These are phyloP conservation scores for Sparus aurata DNA, from an alignment of 2,797 vertebrate species.

Conservation along the genomic window DNA sequence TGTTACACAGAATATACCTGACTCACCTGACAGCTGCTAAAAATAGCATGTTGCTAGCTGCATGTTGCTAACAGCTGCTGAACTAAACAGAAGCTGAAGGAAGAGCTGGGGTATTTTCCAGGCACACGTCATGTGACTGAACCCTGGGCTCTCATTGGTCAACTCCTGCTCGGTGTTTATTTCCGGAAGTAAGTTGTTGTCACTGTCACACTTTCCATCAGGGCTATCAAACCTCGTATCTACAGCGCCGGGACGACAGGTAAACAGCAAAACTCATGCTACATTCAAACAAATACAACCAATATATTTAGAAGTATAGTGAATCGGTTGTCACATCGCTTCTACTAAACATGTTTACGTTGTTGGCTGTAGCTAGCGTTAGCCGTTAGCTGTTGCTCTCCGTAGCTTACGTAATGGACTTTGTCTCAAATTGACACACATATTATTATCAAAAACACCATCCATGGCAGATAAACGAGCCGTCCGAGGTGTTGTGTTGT, in stretches of 20 bases:
- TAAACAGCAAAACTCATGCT: conserved; percentile 5
- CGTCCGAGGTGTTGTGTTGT: rapidly evolving
- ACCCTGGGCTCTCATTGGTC: conserved; percentile 57
- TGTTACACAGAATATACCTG: too few relatives aligned
- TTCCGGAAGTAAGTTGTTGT: conserved; percentile 81
- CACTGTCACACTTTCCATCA: conserved; percentile 59
- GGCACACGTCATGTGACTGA: conserved; percentile 61
- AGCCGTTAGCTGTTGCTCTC: conserved; percentile 60
- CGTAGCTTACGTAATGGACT: conserved; percentile 64
- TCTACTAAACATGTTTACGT: background rate
- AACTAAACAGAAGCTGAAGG: conserved; percentile 16
- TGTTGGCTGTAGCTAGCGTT: conserved; percentile 43
- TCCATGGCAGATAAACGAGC: rapidly evolving
- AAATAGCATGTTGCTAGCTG: too few relatives aligned
- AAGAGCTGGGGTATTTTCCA: conserved; percentile 10
- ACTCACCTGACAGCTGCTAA: too few relatives aligned
- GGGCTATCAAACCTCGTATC: conserved; percentile 27
- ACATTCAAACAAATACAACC: rapidly evolving
- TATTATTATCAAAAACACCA: background rate
- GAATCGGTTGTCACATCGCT: background rate
- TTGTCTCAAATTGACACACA: background rate
- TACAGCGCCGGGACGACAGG: conserved; percentile 40
- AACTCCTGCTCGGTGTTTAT: conserved; percentile 68
- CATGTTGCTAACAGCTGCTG: too few relatives aligned
- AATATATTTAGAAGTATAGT: rapidly evolving